These are phyloP conservation scores for Cygnus buccinator DNA, from an alignment of 2,113 vertebrate genomes.

Conservation along the genomic window DNA sequence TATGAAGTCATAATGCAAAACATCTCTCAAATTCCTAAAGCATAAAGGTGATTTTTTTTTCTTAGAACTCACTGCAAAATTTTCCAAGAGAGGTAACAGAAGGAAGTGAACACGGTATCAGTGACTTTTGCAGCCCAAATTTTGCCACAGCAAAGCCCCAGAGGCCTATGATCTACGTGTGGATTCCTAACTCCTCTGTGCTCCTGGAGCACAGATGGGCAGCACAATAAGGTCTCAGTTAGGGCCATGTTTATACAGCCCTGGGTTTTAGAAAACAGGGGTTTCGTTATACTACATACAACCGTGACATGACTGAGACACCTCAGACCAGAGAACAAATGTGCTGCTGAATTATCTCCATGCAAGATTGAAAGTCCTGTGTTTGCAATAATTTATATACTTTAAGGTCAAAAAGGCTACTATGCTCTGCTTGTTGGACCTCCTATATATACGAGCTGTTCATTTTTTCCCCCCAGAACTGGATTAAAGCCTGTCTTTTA, in stretches of 20 bases:
- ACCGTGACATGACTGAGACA: background rate
- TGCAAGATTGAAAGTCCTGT: background rate
- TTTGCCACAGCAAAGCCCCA: background rate
- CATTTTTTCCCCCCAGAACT: background rate
- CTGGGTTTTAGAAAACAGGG: background rate
- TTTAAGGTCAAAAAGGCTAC: background rate
- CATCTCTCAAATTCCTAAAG: background rate
- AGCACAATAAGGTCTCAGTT: background rate
- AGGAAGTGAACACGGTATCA: background rate
- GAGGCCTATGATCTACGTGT: accelerated
- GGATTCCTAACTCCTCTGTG: background rate
- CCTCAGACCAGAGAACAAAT: background rate
- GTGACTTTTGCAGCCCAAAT: background rate
- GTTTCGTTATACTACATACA: background rate
- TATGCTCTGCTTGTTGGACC: background rate
- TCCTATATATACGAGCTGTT: background rate
- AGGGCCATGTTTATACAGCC: background rate
- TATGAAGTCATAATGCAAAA: background rate
- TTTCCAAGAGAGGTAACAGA: background rate
- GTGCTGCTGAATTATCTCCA: background rate
- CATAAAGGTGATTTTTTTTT: background rate
- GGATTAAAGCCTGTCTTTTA: constrained; percentile 4
- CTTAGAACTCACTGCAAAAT: background rate
- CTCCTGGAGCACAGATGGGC: background rate
- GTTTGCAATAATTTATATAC: background rate